Evolutionary conservation across 2,888 invertebrate species (phyloP).

Genomic region (Xestia sexstrigata): DNA sequence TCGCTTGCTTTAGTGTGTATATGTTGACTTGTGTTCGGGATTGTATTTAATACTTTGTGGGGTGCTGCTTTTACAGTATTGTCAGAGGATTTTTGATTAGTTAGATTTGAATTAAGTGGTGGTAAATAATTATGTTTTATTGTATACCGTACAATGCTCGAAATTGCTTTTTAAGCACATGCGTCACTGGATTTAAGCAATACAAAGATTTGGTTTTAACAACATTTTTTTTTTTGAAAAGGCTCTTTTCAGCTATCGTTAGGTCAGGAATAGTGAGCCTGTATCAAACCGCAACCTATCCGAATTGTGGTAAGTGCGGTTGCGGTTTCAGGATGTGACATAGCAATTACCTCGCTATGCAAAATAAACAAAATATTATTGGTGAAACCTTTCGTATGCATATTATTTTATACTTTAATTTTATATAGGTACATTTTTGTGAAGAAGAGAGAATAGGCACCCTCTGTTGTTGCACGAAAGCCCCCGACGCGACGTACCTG

Average conservation of each 20-base stretch:
- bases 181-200: background rate
- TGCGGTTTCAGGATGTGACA: slow-evolving; percentile 3
- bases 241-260: background rate
- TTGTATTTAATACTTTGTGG: slow-evolving; percentile 22
- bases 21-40: background rate
- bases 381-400: background rate
- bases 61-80: background rate
- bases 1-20: slow-evolving; percentile 11
- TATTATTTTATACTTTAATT: background rate
- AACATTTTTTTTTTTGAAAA: background rate
- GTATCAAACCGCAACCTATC: background rate
- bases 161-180: background rate
- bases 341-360: background rate
- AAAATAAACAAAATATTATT: background rate
- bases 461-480: background rate
- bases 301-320: background rate
- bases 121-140: background rate
- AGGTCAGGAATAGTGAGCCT: background rate
- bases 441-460: background rate
- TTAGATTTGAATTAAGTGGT: background rate
- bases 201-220: background rate
- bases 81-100: background rate
- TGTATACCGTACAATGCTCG: background rate
- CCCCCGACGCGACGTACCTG: background rate
- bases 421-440: background rate